Base-by-base conservation (phyloP, 1,140 invertebrate species). In the Leptoteleia sp. region DNA sequence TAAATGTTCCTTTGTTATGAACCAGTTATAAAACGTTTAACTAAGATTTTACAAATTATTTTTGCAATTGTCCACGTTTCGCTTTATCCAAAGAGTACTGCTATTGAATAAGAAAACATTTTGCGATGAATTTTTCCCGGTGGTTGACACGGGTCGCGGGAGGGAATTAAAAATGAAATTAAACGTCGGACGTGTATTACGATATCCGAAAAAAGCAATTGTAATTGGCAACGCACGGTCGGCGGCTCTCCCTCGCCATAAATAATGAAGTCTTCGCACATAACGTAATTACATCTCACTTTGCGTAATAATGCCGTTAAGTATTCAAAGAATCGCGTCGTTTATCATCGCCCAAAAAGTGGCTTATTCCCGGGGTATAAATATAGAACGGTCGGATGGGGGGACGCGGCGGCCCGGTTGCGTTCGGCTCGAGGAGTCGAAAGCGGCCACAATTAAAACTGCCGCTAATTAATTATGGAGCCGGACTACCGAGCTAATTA, bases 391-490 rank as follows among this genome's bases (percentile, higher is more conserved):
- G 38, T n/a, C n/a, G 1, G 11, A 33, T 38, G 17, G 17, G 22
- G 15, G n/a, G n/a, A 29, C 11, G 42, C 45, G 59, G 47, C 47
- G 50, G 35, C 38, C 47, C 27, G 22, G 48, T 57, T 55, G 12
- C 29, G 48, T 31, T 25, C n/a, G n/a, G 43, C 8, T 12, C 12
- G 42, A 57, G 25, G 6, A 59, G 64, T 48, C 73, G 29, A 70
- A 70, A 45, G 40, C 50, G 47, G 37, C 22, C 38, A 62, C 71
- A 72, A 72, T 73, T 76, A 79, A 67, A 72, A 71, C 64, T 79
- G 57, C 73, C 77, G 71, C 65, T 76, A 80, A 83, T 84, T 82
- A 82, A 83, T 82, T 82, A 82, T 73, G 59, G 59, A 70, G 62
- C 76, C 68, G 72, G 64, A 72, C 54, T 73, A 67, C 62, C 76